Conservation (phyloP, 1,140 invertebrate genomes). For the Eriocheir sinensis region DNA sequence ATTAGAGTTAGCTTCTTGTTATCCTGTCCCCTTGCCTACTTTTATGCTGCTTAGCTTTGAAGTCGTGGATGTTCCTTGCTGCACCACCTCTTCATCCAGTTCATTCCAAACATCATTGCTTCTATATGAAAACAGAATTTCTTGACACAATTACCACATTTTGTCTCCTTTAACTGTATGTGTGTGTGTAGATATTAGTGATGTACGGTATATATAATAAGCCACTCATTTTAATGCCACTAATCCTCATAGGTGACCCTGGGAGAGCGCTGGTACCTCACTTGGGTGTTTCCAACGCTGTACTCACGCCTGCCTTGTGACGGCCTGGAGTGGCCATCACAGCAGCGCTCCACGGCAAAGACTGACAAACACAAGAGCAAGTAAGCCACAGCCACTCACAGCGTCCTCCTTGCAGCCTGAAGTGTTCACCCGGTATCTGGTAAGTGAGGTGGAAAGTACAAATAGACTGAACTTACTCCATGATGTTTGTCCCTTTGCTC, state of each 20-base stretch:
- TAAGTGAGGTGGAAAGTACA: background rate
- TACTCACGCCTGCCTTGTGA: conserved; percentile 88
- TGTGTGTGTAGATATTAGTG: too few relatives aligned
- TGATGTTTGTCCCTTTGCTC: too few relatives aligned
- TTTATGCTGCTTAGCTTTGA: too few relatives aligned
- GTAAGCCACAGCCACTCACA: background rate
- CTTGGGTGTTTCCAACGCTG: conserved; percentile 90
- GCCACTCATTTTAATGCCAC: too few relatives aligned
- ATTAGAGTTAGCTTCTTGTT: too few relatives aligned
- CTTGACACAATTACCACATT: too few relatives aligned
- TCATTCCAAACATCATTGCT: too few relatives aligned
- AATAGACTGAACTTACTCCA: background rate
- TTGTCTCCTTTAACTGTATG: background rate
- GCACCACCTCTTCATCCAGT: too few relatives aligned
- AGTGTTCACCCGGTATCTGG: background rate
- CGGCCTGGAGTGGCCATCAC: conserved; percentile 86
- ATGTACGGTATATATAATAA: too few relatives aligned
- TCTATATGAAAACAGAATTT: too few relatives aligned
- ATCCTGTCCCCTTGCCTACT: too few relatives aligned
- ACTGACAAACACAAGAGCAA: background rate
- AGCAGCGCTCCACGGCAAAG: background rate
- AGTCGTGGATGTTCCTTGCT: too few relatives aligned
- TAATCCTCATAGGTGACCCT: conserved; percentile 88
- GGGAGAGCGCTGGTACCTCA: conserved; percentile 84
- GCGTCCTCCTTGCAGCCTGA: background rate